Evolutionary conservation across 2,797 vertebrate species (phyloP).

Genomic region (Acanthornis magna): DNA sequence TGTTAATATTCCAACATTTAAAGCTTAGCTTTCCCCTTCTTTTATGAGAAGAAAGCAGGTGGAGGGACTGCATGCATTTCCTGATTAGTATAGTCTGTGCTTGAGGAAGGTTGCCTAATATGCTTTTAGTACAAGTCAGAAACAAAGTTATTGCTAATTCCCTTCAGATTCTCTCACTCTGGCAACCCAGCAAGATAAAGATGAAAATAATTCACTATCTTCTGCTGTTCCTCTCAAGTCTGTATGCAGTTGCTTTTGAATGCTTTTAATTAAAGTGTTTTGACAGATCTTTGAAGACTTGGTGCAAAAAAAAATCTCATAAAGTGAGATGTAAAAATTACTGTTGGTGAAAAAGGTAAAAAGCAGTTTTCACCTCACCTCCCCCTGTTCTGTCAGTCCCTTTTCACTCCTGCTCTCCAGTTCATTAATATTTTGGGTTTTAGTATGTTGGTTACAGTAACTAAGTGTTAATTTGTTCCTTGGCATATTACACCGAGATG

Average conservation of each 20-base stretch:
- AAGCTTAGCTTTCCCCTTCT: background rate
- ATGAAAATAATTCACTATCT: slow-evolving; percentile 43
- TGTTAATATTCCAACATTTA: background rate
- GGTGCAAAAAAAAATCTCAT: background rate
- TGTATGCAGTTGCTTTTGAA: slow-evolving; percentile 16
- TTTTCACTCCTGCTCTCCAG: slow-evolving; percentile 19
- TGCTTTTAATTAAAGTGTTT: slow-evolving; percentile 29
- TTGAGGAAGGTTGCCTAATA: slow-evolving; percentile 1
- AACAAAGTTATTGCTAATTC: slow-evolving; percentile 47
- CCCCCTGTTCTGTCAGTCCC: background rate
- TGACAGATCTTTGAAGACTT: slow-evolving; percentile 50
- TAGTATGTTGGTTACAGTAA: slow-evolving; percentile 72
- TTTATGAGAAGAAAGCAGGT: background rate
- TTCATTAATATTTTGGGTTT: slow-evolving; percentile 65
- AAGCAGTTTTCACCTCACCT: background rate
- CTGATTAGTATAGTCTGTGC: background rate
- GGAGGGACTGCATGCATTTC: background rate
- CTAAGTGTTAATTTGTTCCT: slow-evolving; percentile 78
- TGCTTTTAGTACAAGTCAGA: slow-evolving; percentile 6
- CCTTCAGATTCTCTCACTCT: slow-evolving; percentile 36
- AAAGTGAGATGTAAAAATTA: background rate
- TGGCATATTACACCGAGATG: slow-evolving; percentile 71
- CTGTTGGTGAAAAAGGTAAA: background rate
- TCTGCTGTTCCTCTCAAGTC: slow-evolving; percentile 23
- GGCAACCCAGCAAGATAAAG: slow-evolving; percentile 41